Percentiles rank a stretch among this genome's conserved stretches.
These are phyloP conservation scores for Anguilla rostrata DNA, from an alignment of 2,113 vertebrate species.

Conservation along the genomic window DNA sequence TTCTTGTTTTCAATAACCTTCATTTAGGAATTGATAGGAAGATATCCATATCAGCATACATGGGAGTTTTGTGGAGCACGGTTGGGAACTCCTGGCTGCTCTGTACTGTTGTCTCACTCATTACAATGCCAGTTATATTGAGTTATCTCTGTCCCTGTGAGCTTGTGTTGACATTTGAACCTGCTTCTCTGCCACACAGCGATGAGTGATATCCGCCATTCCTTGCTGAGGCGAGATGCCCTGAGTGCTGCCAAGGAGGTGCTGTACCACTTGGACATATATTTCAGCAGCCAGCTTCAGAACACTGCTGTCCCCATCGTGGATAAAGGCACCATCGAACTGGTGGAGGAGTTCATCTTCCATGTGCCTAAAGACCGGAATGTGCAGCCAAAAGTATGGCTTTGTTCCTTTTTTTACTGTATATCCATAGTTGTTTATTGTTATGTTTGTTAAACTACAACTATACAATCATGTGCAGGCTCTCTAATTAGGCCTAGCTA, in stretches of 20 bases:
- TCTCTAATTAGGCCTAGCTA: no score
- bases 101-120: no score
- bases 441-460: background rate
- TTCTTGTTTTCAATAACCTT: no score
- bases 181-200: constrained; percentile 37
- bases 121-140: background rate
- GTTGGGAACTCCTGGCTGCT: no score
- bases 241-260: constrained; percentile 94
- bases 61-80: no score
- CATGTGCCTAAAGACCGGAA: constrained; percentile 87
- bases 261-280: constrained; percentile 94
- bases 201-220: constrained; percentile 94
- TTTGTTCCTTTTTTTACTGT: background rate
- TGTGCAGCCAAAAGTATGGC: constrained; percentile 76
- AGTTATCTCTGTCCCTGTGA: background rate
- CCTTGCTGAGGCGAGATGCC: constrained; percentile 88
- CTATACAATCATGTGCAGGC: no score
- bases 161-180: background rate
- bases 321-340: constrained; percentile 79
- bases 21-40: no score
- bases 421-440: background rate
- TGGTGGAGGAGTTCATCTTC: constrained; percentile 94
- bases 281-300: constrained; percentile 91
- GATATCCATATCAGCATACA: no score
- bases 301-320: constrained; percentile 81